Base-by-base conservation (phyloP, 2,888 invertebrate genomes). In the Encarsia formosa region DNA sequence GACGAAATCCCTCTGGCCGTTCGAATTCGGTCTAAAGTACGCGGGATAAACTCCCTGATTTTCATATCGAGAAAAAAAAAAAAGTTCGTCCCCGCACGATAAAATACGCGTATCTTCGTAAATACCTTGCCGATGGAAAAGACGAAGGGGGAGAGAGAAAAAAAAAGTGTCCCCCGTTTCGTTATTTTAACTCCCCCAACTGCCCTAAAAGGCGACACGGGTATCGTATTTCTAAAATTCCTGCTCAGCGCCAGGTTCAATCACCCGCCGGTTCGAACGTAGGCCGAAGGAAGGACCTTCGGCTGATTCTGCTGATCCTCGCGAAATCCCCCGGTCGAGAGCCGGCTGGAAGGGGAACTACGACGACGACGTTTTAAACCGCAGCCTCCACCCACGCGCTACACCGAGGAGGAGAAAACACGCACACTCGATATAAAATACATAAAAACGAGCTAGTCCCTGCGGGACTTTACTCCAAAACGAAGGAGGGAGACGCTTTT, bases 351-450 rank as follows among this genome's bases (percentile, higher is more conserved):
- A 61, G n/a, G 60, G 56, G 61, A 64, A 65, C 64, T n/a, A n/a
- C n/a, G n/a, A n/a, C n/a, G n/a, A n/a, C n/a, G 63, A 63, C 65
- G 66, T 67, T 71, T 72, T 72, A 72, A 73, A 73, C 70, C 72
- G 68, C 72, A 70, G 65, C 68, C 68, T 65, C 66, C 64, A 63
- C 69, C 59, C 65, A 60, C 58, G 57, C 53, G 53, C 49, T 46
- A 59, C 45, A 54, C 50, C 38, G 47, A 48, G 56, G 63, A 59
- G 57, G 56, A 57, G 58, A 47, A 44, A 52, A 24, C 34, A 18
- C 20, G 13, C 11, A 9, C 34, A 11, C 16, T 4, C 23, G 3
- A 8, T 34, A 1, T 15, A 5, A 19, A 4, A 44, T 6, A 47
- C 19, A 39, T 5, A 38, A 11, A 40, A 5, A 24, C 26, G 22